Conservation (phyloP, 2,797 vertebrate genomes). For the Lagocephalus sceleratus region DNA sequence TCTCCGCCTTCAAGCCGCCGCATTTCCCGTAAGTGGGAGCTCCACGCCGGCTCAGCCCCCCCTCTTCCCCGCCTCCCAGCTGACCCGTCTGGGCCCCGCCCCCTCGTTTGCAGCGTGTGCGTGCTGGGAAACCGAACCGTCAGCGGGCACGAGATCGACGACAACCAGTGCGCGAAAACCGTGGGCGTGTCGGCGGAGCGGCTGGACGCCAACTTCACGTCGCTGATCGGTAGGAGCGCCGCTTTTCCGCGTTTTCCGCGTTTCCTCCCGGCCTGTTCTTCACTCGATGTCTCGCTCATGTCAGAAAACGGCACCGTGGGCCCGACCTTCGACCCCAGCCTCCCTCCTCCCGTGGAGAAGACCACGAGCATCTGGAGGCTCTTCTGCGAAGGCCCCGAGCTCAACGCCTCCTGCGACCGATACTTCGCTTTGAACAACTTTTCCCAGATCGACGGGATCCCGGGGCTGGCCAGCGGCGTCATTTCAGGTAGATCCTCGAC, state of each 20-base stretch:
- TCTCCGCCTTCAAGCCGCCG: conserved; percentile 84
- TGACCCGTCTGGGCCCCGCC: no score
- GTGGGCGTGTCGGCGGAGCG: neutral
- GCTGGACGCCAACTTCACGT: conserved; percentile 48
- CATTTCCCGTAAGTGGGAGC: conserved; percentile 77
- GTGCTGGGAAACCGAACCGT: conserved; percentile 88
- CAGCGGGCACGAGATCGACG: conserved; percentile 67
- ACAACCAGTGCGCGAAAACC: conserved; percentile 75
- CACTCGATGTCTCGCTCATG: neutral
- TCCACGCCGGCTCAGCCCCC: fast-evolving
- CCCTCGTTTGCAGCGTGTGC: conserved; percentile 80
- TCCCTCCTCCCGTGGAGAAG: conserved; percentile 14
- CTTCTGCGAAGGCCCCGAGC: conserved; percentile 76
- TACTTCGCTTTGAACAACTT: conserved; percentile 82
- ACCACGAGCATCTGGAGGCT: conserved; percentile 76
- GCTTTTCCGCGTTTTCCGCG: no score
- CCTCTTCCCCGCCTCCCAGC: neutral
- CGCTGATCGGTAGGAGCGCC: conserved; percentile 19
- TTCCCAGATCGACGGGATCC: conserved; percentile 78
- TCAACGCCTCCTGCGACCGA: conserved; percentile 80
- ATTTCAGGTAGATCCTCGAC: conserved; percentile 72
- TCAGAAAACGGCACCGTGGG: conserved; percentile 54
- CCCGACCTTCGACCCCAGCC: conserved; percentile 19
- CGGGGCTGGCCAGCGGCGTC: conserved; percentile 82
- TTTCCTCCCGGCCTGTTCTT: neutral